Base-by-base conservation (phyloP, 2,113 vertebrate genomes). In the Nannospalax galili region DNA sequence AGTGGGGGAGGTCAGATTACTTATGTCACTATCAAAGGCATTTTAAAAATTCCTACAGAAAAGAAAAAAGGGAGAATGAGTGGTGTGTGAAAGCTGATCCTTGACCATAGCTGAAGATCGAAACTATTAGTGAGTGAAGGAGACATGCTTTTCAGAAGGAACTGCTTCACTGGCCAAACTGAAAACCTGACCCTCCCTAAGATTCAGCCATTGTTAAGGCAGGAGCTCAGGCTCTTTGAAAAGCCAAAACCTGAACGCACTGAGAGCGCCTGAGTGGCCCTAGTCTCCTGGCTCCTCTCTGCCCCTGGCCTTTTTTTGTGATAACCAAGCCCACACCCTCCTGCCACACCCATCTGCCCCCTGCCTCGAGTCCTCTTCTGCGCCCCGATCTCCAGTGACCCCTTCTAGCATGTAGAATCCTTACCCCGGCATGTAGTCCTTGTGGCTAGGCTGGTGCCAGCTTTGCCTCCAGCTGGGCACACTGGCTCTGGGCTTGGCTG, bases 91-190 rank as follows among this genome's bases (percentile, higher is more conserved):
- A 92, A 58, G 85, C 2, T 95, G 67, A 84, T 35, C 74, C 37
- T 62, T 52, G 11, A 37, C 30, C 35, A 67, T 4, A 45, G 84
- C 80, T 84, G 67, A 91, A 73, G 64, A 80, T 74, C 17, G 80
- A 92, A 97, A 85, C 40, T 12, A 67, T 69, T 24, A 9, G 5
- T 16, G 37, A 92, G 30, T 72, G 26, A 88, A 90, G 85, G 26
- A 70, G 92, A 85, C 87, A 85, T 3, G 3, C 20, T 90, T 90
- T 95, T 73, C 30, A 69, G 62, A 86, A 92, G 81, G 64, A 86
- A 79, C 40, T 48, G 56, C 28, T 82, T 93, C 56, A 58, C n/a
- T 11, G 22, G 37, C n/a, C 48, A 93, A 84, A 85, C 20, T 20
- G 58, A 92, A 85, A 94, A 12, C 28, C 70, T 48, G n/a, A 52